Evolutionary conservation across 2,113 vertebrate genomes (phyloP).

Genomic region (Clupea harengus): DNA sequence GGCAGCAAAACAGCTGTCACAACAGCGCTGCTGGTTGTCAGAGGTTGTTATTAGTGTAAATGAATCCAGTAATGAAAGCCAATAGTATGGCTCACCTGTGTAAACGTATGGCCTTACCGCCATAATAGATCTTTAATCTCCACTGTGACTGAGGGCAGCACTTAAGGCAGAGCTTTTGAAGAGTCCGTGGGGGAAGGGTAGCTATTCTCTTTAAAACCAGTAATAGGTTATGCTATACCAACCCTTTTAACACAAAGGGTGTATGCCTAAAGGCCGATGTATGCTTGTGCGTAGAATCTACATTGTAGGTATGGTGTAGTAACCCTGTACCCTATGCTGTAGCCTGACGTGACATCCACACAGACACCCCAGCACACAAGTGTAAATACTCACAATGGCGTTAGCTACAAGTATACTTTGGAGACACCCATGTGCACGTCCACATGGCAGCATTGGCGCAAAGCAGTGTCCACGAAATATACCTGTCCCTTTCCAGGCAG

Average conservation of each 20-base stretch:
- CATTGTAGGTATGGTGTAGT: no score
- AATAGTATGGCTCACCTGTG: constrained; percentile 39
- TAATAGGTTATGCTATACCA: background rate
- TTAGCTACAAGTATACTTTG: no score
- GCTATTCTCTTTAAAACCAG: background rate
- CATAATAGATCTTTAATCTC: background rate
- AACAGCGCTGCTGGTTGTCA: constrained; percentile 40
- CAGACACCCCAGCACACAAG: no score
- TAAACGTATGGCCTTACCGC: background rate
- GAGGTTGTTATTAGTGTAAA: constrained; percentile 53
- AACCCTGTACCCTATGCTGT: no score
- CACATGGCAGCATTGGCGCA: no score
- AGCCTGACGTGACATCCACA: no score
- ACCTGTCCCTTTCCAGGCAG: no score
- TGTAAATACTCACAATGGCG: no score
- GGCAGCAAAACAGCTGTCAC: constrained; percentile 52
- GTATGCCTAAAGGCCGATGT: background rate
- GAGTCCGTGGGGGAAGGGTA: background rate
- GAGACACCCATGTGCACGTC: no score
- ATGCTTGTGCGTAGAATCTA: no score
- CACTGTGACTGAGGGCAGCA: background rate
- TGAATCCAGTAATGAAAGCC: constrained; percentile 36
- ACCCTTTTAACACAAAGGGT: background rate
- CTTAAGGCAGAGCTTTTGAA: background rate
- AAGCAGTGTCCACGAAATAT: no score